A percentile compares a stretch with the other conserved stretches of the same genome.
Evolutionary conservation across 2,113 vertebrate genomes (phyloP).

Genomic region (Taurulus bubalis): DNA sequence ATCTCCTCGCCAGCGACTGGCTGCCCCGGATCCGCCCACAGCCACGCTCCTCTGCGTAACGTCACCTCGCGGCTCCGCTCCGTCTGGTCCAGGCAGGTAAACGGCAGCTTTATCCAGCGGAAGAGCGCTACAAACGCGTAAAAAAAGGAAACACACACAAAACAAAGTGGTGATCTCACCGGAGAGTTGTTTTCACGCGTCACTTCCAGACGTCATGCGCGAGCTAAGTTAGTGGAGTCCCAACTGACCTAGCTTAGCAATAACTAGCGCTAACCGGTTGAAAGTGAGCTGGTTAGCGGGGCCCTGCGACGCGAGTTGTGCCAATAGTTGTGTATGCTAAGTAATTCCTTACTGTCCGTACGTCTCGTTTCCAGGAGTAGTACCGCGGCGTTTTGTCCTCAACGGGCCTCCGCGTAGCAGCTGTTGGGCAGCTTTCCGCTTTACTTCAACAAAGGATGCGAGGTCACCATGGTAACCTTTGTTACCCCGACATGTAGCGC

Average conservation of each 20-base stretch:
- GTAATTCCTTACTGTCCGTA: background rate
- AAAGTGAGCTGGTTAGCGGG: background rate
- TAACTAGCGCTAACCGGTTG: background rate
- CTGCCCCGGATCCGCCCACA: conserved; percentile 58
- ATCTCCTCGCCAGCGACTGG: conserved; percentile 41
- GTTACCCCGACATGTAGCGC: conserved; percentile 67
- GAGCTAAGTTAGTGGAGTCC: background rate
- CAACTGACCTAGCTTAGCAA: background rate
- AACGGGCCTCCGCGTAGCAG: conserved; percentile 2
- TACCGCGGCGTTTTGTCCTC: background rate
- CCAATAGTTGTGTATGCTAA: background rate
- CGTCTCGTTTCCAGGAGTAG: background rate
- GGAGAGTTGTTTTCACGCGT: background rate
- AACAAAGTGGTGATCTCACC: background rate
- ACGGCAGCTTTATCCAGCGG: background rate
- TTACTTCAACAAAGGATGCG: conserved; percentile 71
- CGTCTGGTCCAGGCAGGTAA: background rate
- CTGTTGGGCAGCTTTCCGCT: conserved; percentile 19
- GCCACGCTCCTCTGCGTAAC: conserved; percentile 42
- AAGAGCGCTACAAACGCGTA: background rate
- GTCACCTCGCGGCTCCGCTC: background rate
- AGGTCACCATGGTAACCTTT: conserved; percentile 83
- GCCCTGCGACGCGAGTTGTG: background rate
- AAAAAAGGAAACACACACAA: background rate
- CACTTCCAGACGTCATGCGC: background rate